These are phyloP conservation scores for Drosophila longiperda DNA, from an alignment of 2,888 invertebrate genomes.

Conservation along the genomic window DNA sequence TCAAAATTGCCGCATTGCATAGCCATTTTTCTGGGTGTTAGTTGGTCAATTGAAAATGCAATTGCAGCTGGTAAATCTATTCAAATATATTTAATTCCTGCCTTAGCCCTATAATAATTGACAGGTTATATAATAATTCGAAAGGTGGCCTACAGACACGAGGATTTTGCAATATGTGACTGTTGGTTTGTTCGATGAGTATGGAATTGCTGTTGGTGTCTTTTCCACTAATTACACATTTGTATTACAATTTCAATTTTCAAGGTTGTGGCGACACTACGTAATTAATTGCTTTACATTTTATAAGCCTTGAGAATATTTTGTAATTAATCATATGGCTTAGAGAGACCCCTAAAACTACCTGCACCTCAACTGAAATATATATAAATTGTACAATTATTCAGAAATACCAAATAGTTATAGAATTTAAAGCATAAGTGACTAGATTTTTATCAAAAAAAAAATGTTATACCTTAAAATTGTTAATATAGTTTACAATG, in stretches of 20 bases:
- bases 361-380: background rate
- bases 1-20: slow-evolving; percentile 47
- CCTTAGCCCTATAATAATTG: background rate
- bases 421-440: background rate
- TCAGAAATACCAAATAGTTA: background rate
- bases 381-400: background rate
- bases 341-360: background rate
- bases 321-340: background rate
- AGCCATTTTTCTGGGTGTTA: slow-evolving; percentile 8
- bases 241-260: background rate
- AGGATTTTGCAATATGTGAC: background rate
- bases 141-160: slow-evolving; percentile 1
- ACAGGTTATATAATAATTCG: background rate
- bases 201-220: background rate
- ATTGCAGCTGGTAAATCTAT: background rate
- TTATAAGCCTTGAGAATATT: background rate
- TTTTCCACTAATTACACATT: background rate
- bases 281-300: background rate
- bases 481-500: no score
- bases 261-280: background rate
- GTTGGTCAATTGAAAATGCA: slow-evolving; percentile 13
- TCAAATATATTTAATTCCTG: background rate
- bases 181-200: background rate
- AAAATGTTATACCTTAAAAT: no score
- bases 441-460: background rate